Conservation (phyloP, 2,113 vertebrate genomes). For the Nansenia antarctica region DNA sequence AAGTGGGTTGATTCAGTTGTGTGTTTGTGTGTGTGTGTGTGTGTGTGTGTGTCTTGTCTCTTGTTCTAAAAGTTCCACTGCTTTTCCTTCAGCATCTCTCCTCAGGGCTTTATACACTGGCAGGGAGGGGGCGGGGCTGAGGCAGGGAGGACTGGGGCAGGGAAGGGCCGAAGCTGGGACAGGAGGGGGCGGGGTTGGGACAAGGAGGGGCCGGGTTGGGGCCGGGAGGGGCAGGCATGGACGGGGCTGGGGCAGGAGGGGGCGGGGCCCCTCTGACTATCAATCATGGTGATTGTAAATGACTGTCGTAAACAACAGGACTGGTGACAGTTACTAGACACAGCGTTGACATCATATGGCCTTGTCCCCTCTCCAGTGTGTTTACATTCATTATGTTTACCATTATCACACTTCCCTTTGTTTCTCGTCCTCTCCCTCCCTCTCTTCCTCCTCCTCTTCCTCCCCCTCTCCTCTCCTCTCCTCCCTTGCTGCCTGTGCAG, state of each 20-base stretch:
- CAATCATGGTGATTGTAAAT: too few relatives aligned
- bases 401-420: not conserved
- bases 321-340: too few relatives aligned
- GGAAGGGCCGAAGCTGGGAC: conserved; percentile 71
- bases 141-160: conserved; percentile 65
- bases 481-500: conserved; percentile 48
- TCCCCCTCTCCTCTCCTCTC: conserved; percentile 31
- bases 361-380: too few relatives aligned
- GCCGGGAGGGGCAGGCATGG: too few relatives aligned
- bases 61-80: conserved; percentile 26
- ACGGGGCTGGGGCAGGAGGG: not conserved
- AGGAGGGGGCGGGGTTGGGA: not conserved
- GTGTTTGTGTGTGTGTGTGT: not conserved
- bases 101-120: conserved; percentile 66
- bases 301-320: too few relatives aligned
- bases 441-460: not conserved
- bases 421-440: not conserved
- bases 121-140: conserved; percentile 49
- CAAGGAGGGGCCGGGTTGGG: not conserved
- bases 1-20: not conserved
- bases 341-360: conserved; percentile 22
- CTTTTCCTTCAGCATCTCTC: conserved; percentile 29
- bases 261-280: too few relatives aligned
- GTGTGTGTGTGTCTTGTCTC: not conserved
- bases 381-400: conserved; percentile 46